Evolutionary conservation across 2,113 vertebrate genomes (phyloP), one percentile per base, ranked within the genome.

Genomic region (Gila orcuttii): DNA sequence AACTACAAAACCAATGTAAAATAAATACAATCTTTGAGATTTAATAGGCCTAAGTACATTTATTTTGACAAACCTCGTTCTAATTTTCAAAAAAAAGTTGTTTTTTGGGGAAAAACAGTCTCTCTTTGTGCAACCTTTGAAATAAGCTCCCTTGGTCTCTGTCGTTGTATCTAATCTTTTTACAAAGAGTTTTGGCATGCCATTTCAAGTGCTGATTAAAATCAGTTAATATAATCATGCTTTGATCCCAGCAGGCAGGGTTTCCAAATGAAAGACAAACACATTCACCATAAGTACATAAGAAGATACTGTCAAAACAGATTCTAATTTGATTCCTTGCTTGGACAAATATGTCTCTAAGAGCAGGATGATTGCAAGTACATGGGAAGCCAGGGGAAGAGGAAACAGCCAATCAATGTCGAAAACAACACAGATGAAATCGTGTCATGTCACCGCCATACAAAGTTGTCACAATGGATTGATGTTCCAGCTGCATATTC

Each of bases 181-280:
- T 69, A 82, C 71, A 89, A 86, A 84, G 80, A 69, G 80, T 75
- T 86, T 74, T 55, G 87, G 76, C 28, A 42, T 68, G 50, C 75
- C 78, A 57, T 93, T 90, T 90, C 87, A 90, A 89, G 89, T 84
- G 85, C 64, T 85, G 87, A 90, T 90, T 91, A 89, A 86, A 90
- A 93, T 90, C 90, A 88, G 84, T 90, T 92, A 88, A 93, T 90
- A 87, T 85, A 82, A 89, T 87, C 78, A 75, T 33, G 73, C 85
- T 87, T 82, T 89, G 86, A 88, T 90, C 68, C 84, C 74, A 84
- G 55, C 28, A 86, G 76, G 86, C 89, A 82, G 79, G 75, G 74
- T 86, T 87, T 77, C 88, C 87, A 84, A 90, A 90, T 90, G 55
- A 90, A 91, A 89, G 79, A 82, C 87, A 91, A 89, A 90, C 86